These are phyloP conservation scores for Sakesphorus luctuosus DNA, from an alignment of 2,113 vertebrate genomes.

Conservation along the genomic window DNA sequence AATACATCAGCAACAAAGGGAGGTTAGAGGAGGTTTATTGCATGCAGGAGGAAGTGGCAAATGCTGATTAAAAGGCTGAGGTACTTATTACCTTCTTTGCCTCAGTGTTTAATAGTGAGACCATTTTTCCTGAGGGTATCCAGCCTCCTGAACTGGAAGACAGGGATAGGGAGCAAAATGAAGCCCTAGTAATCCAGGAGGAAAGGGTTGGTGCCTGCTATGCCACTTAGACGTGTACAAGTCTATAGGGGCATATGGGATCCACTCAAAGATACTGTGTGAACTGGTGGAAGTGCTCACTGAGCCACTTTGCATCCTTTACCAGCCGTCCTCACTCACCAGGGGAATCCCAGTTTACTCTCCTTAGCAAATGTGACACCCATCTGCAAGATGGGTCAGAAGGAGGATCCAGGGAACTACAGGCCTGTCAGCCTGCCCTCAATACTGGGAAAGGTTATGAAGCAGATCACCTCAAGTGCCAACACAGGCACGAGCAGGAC, in stretches of 20 bases:
- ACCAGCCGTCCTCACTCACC: not conserved
- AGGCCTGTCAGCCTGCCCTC: not conserved
- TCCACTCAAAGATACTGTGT: too few species aligned
- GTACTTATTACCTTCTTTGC: not conserved
- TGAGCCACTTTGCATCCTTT: not conserved
- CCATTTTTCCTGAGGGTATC: not conserved
- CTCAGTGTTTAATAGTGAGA: not conserved
- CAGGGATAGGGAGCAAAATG: not conserved
- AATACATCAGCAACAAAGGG: not conserved
- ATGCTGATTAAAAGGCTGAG: not conserved
- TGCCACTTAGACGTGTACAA: not conserved
- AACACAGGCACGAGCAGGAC: not conserved
- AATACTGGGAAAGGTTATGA: not conserved
- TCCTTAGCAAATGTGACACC: not conserved
- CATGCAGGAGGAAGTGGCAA: not conserved
- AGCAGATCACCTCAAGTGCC: not conserved
- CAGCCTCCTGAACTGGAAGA: not conserved
- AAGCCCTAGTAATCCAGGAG: not conserved
- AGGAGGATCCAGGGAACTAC: not conserved
- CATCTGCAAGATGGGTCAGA: not conserved
- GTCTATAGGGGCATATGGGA: not conserved
- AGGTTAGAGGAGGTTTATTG: not conserved
- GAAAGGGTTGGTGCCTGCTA: not conserved
- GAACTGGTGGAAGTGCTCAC: not conserved
- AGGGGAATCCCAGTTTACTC: not conserved